phyloP scores from a whole-genome alignment of 2,888 invertebrate species.

The Melangyna quadrimaculata region DNA sequence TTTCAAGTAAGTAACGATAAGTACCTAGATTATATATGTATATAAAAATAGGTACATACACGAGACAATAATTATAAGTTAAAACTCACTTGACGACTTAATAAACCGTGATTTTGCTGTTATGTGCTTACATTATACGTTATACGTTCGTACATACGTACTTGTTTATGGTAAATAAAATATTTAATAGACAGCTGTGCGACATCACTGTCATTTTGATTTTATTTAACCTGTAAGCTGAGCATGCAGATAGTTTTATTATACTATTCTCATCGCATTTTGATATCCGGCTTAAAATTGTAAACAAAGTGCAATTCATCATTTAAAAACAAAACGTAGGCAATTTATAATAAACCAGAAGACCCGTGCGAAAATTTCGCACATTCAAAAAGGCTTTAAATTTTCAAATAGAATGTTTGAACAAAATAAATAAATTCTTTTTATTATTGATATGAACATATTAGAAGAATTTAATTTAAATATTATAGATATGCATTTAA shows the following conservation, averaged over 20 bases:
- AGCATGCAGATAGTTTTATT: not conserved
- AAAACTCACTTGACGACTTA: constrained; percentile 34
- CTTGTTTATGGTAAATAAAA: not conserved
- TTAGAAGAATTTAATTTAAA: no score
- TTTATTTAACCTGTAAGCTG: not conserved
- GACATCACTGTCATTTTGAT: not conserved
- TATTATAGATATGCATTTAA: no score
- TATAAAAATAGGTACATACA: not conserved
- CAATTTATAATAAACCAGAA: no score
- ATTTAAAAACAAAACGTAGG: not conserved
- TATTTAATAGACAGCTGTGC: constrained; percentile 7
- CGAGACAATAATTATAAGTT: constrained; percentile 9
- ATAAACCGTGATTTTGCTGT: not conserved
- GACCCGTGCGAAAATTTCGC: no score
- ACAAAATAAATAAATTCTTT: no score
- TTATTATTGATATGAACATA: no score
- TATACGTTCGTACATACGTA: not conserved
- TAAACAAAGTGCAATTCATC: not conserved
- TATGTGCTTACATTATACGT: not conserved
- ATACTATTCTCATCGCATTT: not conserved
- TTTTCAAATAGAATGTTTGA: no score
- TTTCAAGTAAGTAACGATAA: not conserved
- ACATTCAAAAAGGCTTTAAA: no score
- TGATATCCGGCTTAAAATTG: not conserved
- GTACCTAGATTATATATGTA: not conserved